Percentiles rank a stretch among this genome's conserved stretches.
These are phyloP conservation scores for Polypterus bichir DNA, from an alignment of 2,113 vertebrate genomes.

Conservation along the genomic window DNA sequence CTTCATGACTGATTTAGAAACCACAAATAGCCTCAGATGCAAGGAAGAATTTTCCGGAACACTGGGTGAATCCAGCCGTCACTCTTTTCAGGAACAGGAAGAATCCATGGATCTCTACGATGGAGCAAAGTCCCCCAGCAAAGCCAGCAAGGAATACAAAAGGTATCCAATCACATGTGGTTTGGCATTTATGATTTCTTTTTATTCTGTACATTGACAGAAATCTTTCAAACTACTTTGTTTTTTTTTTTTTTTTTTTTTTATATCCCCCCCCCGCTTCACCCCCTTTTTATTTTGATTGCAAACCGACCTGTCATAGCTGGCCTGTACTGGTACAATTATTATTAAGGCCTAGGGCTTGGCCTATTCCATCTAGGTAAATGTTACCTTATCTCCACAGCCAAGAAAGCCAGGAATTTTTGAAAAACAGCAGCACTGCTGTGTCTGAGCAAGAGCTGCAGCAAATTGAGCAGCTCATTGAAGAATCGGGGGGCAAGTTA, in stretches of 20 bases:
- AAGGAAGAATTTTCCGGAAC: constrained; percentile 42
- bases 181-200: no score
- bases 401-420: constrained; percentile 75
- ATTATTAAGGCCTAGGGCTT: not conserved
- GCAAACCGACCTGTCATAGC: no score
- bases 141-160: constrained; percentile 53
- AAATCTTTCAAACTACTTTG: no score
- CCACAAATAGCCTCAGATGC: constrained; percentile 53
- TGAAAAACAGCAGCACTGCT: constrained; percentile 38
- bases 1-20: constrained; percentile 87
- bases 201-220: no score
- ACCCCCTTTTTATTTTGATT: no score
- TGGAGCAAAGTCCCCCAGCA: constrained; percentile 54
- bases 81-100: constrained; percentile 43
- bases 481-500: constrained; percentile 80
- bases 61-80: constrained; percentile 28
- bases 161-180: constrained; percentile 28
- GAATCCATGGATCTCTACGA: constrained; percentile 43
- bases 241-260: no score
- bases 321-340: no score
- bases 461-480: constrained; percentile 76
- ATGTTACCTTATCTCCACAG: constrained; percentile 36
- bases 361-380: not conserved
- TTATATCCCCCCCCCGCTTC: no score
- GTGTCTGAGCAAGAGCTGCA: constrained; percentile 70